Conservation (phyloP, 2,888 invertebrate species). For the Caenorhabditis doughertyi region DNA sequence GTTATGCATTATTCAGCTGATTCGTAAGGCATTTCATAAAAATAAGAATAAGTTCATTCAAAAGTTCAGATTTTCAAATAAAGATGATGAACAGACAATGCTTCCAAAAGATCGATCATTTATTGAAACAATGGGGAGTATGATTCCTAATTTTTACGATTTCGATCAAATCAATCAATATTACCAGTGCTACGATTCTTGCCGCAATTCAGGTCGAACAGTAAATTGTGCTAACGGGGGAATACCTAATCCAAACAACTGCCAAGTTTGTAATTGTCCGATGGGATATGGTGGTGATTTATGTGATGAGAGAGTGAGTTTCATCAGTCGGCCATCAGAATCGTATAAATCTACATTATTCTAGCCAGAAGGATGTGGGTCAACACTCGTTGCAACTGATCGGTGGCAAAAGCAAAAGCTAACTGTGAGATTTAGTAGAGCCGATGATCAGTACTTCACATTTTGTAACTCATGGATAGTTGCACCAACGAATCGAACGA, state of each 20-base stretch:
- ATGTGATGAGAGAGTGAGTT: constrained; percentile 64
- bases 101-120: constrained; percentile 56
- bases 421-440: constrained; percentile 53
- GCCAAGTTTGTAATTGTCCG: constrained; percentile 65
- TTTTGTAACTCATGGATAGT: constrained; percentile 64
- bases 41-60: neutral
- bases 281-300: constrained; percentile 67
- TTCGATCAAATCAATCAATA: constrained; percentile 68
- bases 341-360: neutral
- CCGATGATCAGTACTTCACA: constrained; percentile 60
- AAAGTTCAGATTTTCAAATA: constrained; percentile 55
- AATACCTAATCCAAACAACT: constrained; percentile 67
- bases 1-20: constrained; percentile 68
- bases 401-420: constrained; percentile 56
- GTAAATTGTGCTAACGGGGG: constrained; percentile 68
- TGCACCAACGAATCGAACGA: constrained; percentile 35
- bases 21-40: constrained; percentile 30
- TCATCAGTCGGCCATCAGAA: neutral
- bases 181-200: constrained; percentile 58
- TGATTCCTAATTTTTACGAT: constrained; percentile 67
- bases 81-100: constrained; percentile 61
- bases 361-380: constrained; percentile 63
- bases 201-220: constrained; percentile 11
- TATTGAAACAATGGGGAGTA: constrained; percentile 66
- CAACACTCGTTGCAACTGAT: constrained; percentile 41